Evolutionary conservation across 2,888 invertebrate species (phyloP).

Genomic region (Cataglyphis rosenhaueri): DNA sequence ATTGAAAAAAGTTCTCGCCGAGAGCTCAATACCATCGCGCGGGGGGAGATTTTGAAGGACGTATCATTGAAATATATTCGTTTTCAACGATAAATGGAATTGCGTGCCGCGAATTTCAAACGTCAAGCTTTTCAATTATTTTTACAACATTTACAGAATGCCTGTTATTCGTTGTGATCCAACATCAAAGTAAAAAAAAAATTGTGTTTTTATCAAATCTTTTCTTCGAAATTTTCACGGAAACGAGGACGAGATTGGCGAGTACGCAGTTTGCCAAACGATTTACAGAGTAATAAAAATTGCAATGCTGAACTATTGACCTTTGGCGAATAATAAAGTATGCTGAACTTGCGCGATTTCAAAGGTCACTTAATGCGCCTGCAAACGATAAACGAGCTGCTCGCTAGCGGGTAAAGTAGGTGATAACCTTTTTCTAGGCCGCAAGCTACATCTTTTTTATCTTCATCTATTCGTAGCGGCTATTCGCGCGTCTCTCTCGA

Average conservation of each 20-base stretch:
- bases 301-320: slow-evolving; percentile 43
- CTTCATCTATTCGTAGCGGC: slow-evolving; percentile 47
- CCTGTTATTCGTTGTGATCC: not conserved
- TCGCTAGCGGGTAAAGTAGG: slow-evolving; percentile 41
- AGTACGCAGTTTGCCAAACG: not conserved
- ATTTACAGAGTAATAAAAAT: slow-evolving; percentile 10
- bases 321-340: slow-evolving; percentile 57
- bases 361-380: slow-evolving; percentile 61
- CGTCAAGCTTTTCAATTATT: slow-evolving; percentile 10
- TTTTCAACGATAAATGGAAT: slow-evolving; percentile 1
- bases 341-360: slow-evolving; percentile 51
- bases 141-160: not conserved
- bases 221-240: not conserved
- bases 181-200: not conserved
- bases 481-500: slow-evolving; percentile 25
- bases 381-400: slow-evolving; percentile 43
- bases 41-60: slow-evolving; percentile 7
- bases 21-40: not conserved
- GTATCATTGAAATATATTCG: not conserved
- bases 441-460: slow-evolving; percentile 54
- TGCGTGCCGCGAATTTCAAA: not conserved
- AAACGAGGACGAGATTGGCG: not conserved
- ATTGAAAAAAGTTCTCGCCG: slow-evolving; percentile 2
- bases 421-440: slow-evolving; percentile 61
- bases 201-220: not conserved